Evolutionary conservation across 2,797 vertebrate species (phyloP).

Genomic region (Sphenodon punctatus): DNA sequence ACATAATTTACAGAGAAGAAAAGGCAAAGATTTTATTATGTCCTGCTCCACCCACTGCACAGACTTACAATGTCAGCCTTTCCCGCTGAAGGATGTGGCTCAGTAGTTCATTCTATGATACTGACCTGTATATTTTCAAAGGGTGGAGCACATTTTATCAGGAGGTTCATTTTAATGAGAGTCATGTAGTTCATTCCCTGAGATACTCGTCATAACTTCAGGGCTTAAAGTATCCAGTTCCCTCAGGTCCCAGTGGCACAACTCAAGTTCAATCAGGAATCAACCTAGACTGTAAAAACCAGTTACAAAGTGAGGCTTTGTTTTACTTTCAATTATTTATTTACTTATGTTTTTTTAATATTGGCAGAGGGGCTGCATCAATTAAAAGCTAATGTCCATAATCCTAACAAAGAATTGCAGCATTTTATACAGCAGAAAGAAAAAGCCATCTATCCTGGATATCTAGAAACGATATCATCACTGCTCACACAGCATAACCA

Average conservation of each 20-base stretch:
- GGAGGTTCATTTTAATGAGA: neutral
- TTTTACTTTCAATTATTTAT: neutral
- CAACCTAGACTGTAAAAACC: neutral
- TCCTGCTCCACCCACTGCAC: neutral
- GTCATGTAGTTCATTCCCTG: neutral
- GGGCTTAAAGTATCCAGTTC: no score
- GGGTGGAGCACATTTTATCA: neutral
- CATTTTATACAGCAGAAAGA: neutral
- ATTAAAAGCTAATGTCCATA: neutral
- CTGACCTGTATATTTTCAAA: neutral
- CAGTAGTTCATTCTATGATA: neutral
- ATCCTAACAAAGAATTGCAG: neutral
- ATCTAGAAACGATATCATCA: neutral
- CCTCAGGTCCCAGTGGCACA: no score
- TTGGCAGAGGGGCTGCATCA: neutral
- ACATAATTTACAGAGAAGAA: neutral
- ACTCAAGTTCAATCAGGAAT: no score
- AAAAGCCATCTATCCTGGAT: neutral
- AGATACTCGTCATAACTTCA: neutral
- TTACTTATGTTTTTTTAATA: neutral
- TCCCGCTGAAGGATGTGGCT: neutral
- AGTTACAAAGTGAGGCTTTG: neutral
- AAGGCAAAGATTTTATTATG: neutral
- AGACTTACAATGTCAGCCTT: neutral
- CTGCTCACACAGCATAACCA: neutral